Evolutionary conservation across 2,113 vertebrate genomes (phyloP).

Genomic region (Prionailurus bengalensis): DNA sequence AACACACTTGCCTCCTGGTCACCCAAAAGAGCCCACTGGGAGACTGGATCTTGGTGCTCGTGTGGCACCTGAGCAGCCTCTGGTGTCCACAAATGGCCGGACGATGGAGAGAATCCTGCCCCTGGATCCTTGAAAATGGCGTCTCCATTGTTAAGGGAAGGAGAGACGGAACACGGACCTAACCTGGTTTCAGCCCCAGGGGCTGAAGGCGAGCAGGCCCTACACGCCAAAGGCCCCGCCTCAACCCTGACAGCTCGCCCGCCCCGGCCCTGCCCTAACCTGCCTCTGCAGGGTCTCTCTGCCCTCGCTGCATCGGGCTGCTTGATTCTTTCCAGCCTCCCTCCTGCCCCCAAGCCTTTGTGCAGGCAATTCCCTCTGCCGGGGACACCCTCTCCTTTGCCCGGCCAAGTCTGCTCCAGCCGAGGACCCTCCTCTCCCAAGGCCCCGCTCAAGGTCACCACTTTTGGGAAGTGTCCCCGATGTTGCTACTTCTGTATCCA

Average conservation of each 20-base stretch:
- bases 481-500: accelerated
- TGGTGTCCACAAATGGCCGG: background rate
- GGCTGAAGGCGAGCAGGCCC: background rate
- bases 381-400: background rate
- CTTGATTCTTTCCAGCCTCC: background rate
- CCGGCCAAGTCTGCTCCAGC: background rate
- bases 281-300: too few relatives aligned
- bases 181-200: background rate
- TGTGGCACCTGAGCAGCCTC: background rate
- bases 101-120: too few relatives aligned
- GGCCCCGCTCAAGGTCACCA: background rate
- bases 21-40: background rate
- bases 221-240: accelerated
- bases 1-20: background rate
- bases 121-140: background rate
- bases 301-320: accelerated
- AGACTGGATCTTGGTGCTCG: background rate
- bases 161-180: background rate
- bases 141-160: background rate
- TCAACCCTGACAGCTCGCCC: background rate
- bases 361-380: accelerated
- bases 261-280: accelerated
- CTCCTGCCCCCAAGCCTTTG: background rate
- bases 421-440: background rate
- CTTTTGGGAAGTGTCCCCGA: background rate